Evolutionary conservation across 2,888 invertebrate species (phyloP).

Genomic region (Cantharis nigra): DNA sequence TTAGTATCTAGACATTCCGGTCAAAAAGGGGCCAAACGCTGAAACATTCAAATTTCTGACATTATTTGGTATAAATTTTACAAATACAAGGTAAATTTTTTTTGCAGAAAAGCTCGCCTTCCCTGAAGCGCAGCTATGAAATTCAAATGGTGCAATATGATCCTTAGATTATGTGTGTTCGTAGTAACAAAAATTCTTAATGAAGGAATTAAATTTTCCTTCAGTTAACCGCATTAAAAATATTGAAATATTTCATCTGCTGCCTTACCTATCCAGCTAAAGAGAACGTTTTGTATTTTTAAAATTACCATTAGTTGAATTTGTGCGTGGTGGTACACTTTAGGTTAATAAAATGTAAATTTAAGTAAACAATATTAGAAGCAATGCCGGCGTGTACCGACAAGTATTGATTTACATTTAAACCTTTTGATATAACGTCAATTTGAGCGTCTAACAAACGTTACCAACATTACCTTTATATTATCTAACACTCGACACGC

Average conservation of each 20-base stretch:
- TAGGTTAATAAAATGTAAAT: conserved; percentile 10
- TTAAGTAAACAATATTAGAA: conserved; percentile 11
- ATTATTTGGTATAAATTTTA: too few species aligned
- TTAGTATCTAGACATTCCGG: too few species aligned
- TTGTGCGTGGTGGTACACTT: not conserved
- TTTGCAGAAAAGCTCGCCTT: too few species aligned
- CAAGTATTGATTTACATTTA: conserved; percentile 17
- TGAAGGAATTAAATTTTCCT: not conserved
- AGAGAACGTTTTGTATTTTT: not conserved
- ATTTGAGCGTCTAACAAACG: not conserved
- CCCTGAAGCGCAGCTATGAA: too few species aligned
- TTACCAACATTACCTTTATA: not conserved
- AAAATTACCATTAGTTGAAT: not conserved
- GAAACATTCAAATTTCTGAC: too few species aligned
- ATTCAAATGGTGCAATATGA: too few species aligned
- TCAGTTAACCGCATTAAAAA: not conserved
- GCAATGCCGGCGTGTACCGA: conserved; percentile 6
- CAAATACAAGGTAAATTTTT: too few species aligned
- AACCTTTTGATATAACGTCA: conserved; percentile 3
- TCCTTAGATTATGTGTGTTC: too few species aligned
- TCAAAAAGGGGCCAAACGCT: too few species aligned
- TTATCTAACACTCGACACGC: not conserved
- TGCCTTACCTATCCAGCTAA: not conserved
- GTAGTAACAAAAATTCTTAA: too few species aligned
- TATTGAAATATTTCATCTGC: not conserved